Percentiles rank a stretch among this genome's conserved stretches.
phyloP scores from a whole-genome alignment of 2,888 invertebrate species.

The Sminthurinus aureus region DNA sequence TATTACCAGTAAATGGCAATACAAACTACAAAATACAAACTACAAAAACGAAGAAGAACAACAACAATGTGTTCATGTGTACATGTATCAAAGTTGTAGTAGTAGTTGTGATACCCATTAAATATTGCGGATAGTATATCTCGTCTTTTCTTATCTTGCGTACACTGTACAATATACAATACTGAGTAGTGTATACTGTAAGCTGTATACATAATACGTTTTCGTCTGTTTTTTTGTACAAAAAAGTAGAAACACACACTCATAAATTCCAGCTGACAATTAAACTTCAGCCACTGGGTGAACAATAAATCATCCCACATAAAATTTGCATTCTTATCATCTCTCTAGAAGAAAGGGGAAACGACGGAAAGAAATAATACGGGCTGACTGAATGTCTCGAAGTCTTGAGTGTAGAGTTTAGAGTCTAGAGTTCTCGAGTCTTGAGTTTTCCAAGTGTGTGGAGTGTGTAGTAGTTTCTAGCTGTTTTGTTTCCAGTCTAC shows the following conservation, averaged over 20 bases:
- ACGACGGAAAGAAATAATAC: slow-evolving; percentile 3
- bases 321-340: slow-evolving; percentile 42
- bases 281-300: slow-evolving; percentile 41
- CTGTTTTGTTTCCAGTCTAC: not conserved
- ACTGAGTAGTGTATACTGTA: too few relatives aligned
- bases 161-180: too few relatives aligned
- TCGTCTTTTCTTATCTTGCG: too few relatives aligned
- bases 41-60: too few relatives aligned
- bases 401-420: not conserved
- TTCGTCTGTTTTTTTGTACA: too few relatives aligned
- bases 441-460: not conserved
- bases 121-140: too few relatives aligned
- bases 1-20: too few relatives aligned
- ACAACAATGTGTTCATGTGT: not conserved
- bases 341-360: slow-evolving; percentile 15
- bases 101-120: too few relatives aligned
- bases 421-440: not conserved
- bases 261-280: slow-evolving; percentile 37
- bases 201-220: too few relatives aligned
- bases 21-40: not conserved
- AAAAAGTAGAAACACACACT: slow-evolving; percentile 37
- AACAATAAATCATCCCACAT: slow-evolving; percentile 39
- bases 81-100: not conserved
- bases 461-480: not conserved
- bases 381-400: slow-evolving; percentile 1